Evolutionary conservation across 2,797 vertebrate genomes (phyloP), one percentile per base, ranked within the genome.

Genomic region (Meriones psammophilus): DNA sequence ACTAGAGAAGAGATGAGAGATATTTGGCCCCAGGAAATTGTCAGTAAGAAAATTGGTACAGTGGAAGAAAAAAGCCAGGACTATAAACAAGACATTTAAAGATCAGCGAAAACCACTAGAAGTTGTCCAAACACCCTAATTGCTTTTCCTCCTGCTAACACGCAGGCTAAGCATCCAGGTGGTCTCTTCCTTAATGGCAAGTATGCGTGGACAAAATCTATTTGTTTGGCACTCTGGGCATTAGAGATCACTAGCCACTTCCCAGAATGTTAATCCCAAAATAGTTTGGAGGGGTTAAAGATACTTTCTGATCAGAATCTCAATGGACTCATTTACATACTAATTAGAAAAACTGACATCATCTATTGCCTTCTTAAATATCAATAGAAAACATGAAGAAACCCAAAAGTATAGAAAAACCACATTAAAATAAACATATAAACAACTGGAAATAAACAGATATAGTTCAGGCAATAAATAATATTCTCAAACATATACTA

Each of bases 361-460:
- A 71, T 30, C 6, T 66, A 73, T 22, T 78, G 18, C 20, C 87
- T 89, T 88, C 88, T 60, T 78, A 89, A 79, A 58, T 7, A 84
- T 46, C 46, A 92, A 8, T 30, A 33, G 24, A 64, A 95, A 95
- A 71, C n/a, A 46, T 10, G 64, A 89, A 83, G 58, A 92, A 26
- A 86, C 9, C 13, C 14, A 91, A 12, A 7, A 64, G 10, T 10
- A 78, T 71, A 8, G 87, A 24, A 54, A n/a, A 87, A 76, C 0
- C 39, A 81, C 30, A 71, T 66, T n/a, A 81, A 96, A 96, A 80
- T 79, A 91, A 81, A 86, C 1, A 77, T 73, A 76, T 68, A 50
- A 93, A 69, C 33, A 80, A 80, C 18, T 84, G 62, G 58, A 50
- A 79, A 68, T 15, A 71, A 0, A 73, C 42, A 91, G 30, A 84